A percentile compares a stretch with the other conserved stretches of the same genome.
Conservation (phyloP, 1,140 invertebrate species). For the Ylistrum balloti region DNA sequence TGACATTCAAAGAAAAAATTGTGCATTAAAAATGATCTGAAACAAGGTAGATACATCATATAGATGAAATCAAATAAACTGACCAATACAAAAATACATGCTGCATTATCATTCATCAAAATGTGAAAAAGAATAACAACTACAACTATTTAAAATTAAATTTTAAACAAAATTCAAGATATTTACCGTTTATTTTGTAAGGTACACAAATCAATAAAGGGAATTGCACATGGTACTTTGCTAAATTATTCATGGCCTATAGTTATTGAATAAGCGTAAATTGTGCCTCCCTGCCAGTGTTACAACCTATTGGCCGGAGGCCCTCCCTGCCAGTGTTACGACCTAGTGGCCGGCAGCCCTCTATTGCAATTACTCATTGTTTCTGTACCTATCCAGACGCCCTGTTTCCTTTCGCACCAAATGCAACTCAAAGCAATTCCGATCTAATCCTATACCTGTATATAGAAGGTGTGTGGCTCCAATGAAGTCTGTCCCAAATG, state of each 20-base stretch:
- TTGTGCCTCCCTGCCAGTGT: neutral
- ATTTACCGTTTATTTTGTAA: neutral
- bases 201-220: neutral
- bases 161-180: neutral
- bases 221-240: neutral
- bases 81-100: no score
- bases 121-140: no score
- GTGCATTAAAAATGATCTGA: no score
- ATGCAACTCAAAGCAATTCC: neutral
- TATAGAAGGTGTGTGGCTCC: neutral
- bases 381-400: neutral
- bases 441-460: neutral
- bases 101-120: no score
- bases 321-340: neutral
- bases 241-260: constrained; percentile 24
- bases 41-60: no score
- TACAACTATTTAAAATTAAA: no score
- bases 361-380: neutral
- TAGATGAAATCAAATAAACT: no score
- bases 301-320: neutral
- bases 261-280: neutral
- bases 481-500: neutral
- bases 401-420: constrained; percentile 23
- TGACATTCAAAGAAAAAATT: no score
- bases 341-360: neutral